phyloP scores from a whole-genome alignment of 23 tunicate genomes.

The Botrylloides violaceus region DNA sequence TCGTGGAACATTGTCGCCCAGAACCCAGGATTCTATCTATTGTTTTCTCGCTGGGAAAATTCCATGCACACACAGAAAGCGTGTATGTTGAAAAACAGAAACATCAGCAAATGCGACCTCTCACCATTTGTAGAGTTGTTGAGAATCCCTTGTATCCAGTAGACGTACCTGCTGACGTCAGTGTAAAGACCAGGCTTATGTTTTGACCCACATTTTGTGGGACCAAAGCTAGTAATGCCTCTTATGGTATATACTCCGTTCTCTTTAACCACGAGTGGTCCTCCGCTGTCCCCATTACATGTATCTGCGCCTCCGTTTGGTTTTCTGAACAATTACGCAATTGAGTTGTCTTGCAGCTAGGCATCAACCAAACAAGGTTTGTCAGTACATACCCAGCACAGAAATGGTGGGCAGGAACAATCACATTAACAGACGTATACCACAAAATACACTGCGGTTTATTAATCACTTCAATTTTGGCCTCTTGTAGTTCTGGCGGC shows the following conservation, averaged over 20 bases:
- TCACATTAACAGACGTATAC: not conserved
- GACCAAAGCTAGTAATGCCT: constrained; percentile 7
- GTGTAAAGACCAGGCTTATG: not conserved
- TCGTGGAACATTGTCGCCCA: no score
- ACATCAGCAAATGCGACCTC: not conserved
- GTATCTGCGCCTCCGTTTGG: not conserved
- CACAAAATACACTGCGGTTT: not conserved
- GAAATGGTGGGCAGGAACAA: not conserved
- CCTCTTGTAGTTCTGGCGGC: not conserved
- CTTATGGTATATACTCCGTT: not conserved
- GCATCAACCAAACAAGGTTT: not conserved
- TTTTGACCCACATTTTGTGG: not conserved
- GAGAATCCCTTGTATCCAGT: not conserved
- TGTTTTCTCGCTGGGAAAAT: no score
- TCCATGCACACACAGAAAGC: no score
- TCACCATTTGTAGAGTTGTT: not conserved
- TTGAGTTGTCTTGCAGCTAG: not conserved
- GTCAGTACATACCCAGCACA: constrained; percentile 2
- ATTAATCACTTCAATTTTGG: not conserved
- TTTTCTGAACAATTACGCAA: not conserved
- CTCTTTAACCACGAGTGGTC: not conserved
- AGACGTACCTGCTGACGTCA: not conserved
- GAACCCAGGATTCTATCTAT: no score
- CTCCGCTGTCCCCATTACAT: not conserved
- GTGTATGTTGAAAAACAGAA: not conserved